Evolutionary conservation across 2,888 invertebrate genomes (phyloP).

Genomic region (Conus canariensis): DNA sequence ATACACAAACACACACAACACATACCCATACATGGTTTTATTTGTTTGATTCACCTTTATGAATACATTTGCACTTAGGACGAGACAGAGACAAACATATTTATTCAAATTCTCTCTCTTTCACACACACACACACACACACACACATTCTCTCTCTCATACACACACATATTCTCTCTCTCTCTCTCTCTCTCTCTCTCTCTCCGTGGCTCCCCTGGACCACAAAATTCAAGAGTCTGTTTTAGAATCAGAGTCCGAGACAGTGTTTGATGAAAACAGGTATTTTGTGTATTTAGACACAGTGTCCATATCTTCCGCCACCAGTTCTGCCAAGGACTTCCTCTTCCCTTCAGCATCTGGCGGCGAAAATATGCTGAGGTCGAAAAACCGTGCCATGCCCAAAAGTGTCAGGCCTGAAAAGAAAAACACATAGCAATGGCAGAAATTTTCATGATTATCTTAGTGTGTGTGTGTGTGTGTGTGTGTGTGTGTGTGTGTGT

Average conservation of each 20-base stretch:
- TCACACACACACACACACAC: neutral
- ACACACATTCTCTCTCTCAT: neutral
- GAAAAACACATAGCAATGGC: constrained; percentile 3
- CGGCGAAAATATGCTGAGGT: constrained; percentile 43
- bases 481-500: too few relatives aligned
- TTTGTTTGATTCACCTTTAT: too few relatives aligned
- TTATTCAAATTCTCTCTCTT: too few relatives aligned
- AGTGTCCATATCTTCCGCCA: constrained; percentile 36
- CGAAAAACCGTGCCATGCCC: constrained; percentile 47
- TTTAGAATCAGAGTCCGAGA: neutral
- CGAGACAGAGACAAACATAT: too few relatives aligned
- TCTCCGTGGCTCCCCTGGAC: too few relatives aligned
- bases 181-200: neutral
- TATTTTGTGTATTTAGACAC: neutral
- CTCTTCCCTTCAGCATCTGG: neutral
- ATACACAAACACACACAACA: too few relatives aligned
- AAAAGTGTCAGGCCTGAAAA: constrained; percentile 43
- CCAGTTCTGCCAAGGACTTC: constrained; percentile 25
- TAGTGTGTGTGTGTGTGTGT: too few relatives aligned
- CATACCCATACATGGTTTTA: too few relatives aligned
- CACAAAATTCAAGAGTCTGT: neutral
- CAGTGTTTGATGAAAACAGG: neutral
- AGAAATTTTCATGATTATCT: neutral
- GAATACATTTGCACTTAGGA: too few relatives aligned
- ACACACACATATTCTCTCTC: neutral